Base-by-base conservation (phyloP, 2,888 invertebrate species). In the Pterostichus niger region DNA sequence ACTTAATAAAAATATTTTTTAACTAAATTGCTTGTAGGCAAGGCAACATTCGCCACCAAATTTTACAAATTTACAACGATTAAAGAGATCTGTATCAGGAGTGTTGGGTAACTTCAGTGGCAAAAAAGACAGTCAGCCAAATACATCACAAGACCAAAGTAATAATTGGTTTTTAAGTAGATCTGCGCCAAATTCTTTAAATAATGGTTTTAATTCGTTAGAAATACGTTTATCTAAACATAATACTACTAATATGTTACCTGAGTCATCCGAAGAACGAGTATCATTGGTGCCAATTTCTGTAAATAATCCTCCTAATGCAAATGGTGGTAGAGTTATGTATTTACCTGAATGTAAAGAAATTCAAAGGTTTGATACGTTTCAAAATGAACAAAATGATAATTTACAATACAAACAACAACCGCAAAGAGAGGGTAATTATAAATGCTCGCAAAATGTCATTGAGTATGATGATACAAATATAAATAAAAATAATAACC, bases 161-260 rank as follows among this genome's bases (percentile, higher is more conserved):
- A 93, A 92, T 77, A 96, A 97, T 88, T 97, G 97, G 97, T 93
- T 96, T 86, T 89, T 97, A 44, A 95, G 96, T 83, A 93, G 95
- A 86, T 96, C 96, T 11, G 95, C 95, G 0, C 96, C 96, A 1
- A 96, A 94, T 88, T 95, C 95, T 0, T 89, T 96, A 86, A 94
- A 94, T 86, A 94, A 93, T 86, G 93, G 92, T 1, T 88, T 89
- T 35, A 89, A 88, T 85, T 89, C 89, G 2, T 85, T 88, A 40
- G 89, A 89, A 84, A 84, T 87, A 33, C 86, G 86, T 77, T 40
- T 83, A 68, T 64, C 77, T 15, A 83, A 77, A 54, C 64, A 83
- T 54, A 76, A 46, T 13, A 59, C 17, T 59, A 35, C 33, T 44
- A 68, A 52, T 44, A 68, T 77, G 9, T 33, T 64, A 40, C 33